A percentile compares a stretch with the other conserved stretches of the same genome.
phyloP scores from a whole-genome alignment of 2,888 invertebrate genomes.

The Tiphia femorata region DNA sequence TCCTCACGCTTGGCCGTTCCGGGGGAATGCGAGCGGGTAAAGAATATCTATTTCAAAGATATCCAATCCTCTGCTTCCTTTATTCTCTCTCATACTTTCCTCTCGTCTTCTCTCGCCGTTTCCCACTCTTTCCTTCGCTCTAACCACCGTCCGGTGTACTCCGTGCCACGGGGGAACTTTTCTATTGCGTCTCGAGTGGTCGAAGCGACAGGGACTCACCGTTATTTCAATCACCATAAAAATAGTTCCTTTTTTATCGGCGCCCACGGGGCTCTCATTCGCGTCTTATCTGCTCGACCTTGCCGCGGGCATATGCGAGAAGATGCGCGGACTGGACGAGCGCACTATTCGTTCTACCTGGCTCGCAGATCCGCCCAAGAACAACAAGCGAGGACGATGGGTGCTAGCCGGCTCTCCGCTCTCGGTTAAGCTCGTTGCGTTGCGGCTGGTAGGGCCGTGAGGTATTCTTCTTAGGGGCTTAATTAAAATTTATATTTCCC shows the following conservation, averaged over 20 bases:
- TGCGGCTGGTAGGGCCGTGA: background rate
- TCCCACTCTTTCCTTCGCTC: conserved; percentile 1
- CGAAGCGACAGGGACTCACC: conserved; percentile 10
- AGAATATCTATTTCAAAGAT: conserved; percentile 38
- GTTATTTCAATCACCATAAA: conserved; percentile 36
- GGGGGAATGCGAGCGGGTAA: conserved; percentile 26
- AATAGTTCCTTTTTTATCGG: conserved; percentile 20
- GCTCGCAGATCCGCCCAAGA: background rate
- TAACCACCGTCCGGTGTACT: conserved; percentile 1
- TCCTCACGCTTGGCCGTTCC: conserved; percentile 29
- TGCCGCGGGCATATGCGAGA: background rate
- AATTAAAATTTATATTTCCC: conserved; percentile 40
- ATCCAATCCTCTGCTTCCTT: conserved; percentile 8
- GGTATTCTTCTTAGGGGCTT: conserved; percentile 29
- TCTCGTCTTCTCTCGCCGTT: background rate
- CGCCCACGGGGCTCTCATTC: background rate
- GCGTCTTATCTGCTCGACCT: background rate
- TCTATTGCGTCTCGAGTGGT: conserved; percentile 11
- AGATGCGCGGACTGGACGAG: background rate
- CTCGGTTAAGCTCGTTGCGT: background rate
- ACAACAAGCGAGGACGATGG: background rate
- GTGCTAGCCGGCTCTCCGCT: background rate
- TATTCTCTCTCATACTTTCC: background rate
- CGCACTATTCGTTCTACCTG: background rate
- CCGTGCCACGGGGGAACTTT: conserved; percentile 13